Evolutionary conservation across 2,888 invertebrate genomes (phyloP), one percentile per base, ranked within the genome.

Genomic region (Lapara coniferarum): DNA sequence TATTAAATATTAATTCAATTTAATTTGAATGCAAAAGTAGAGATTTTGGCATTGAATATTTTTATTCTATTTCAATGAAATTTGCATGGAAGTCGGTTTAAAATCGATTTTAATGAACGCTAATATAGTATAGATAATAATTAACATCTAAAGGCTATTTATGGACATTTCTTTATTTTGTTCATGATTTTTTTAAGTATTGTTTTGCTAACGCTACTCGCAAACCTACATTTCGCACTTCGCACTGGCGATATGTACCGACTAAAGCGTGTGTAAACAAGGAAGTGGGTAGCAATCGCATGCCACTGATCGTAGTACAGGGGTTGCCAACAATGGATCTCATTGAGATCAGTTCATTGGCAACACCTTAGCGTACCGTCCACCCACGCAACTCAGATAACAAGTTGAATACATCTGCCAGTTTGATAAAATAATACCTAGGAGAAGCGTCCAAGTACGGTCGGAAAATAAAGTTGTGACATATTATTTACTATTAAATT

Each of bases 371-470:
- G 77, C 82, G 80, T 79, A 82, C 81, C 81, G 84, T 89, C 90
- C 88, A 89, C 92, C 91, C 91, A 91, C 92, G 91, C 90, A 88
- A 78, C 69, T 77, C 75, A 80, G 92, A 92, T 92, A 93, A 91
- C 91, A 92, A 91, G 91, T 90, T 89, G 84, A 85, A 85, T 75
- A 90, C 92, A 92, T 91, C 92, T 92, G 92, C 92, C 89, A 83
- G 77, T 86, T 83, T 81, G 89, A 89, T 88, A 87, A 84, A 80
- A 83, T 84, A 84, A 75, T 78, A 78, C 75, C 72, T 71, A 73
- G 72, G 37, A 78, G 80, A 83, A 81, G 80, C 82, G 81, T 81
- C 81, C 84, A 81, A 78, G 78, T 78, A 80, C 69, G 70, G 75
- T 76, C 58, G 19, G 77, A 77, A 78, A 73, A 70, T 67, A 70